Conservation (phyloP, 2,888 invertebrate genomes). For the Muschampia plurimacula region DNA sequence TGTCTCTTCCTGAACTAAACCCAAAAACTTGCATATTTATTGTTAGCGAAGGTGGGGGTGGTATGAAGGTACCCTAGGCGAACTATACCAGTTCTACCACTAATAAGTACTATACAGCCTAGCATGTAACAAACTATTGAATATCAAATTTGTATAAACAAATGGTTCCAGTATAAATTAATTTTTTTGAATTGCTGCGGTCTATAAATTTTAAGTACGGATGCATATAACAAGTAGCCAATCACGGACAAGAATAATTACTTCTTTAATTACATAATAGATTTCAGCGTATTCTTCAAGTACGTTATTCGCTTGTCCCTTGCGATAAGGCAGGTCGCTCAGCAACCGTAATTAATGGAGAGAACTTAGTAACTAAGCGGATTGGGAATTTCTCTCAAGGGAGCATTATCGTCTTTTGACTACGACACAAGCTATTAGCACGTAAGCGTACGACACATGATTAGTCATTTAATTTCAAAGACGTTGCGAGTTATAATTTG, state of each 20-base stretch:
- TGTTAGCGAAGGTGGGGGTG: too few relatives aligned
- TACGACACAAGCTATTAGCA: neutral
- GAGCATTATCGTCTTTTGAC: neutral
- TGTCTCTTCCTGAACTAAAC: too few relatives aligned
- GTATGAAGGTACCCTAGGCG: too few relatives aligned
- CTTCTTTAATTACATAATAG: neutral
- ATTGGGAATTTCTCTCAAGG: neutral
- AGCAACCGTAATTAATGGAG: slow-evolving; percentile 1
- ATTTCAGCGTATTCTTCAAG: neutral
- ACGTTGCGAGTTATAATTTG: slow-evolving; percentile 1
- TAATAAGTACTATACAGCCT: too few relatives aligned
- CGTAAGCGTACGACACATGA: neutral
- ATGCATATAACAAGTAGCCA: neutral
- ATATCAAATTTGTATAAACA: too few relatives aligned
- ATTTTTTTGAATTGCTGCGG: too few relatives aligned
- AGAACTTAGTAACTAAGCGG: neutral
- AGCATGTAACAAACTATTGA: too few relatives aligned
- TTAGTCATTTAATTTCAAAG: slow-evolving; percentile 2
- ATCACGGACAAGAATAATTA: neutral
- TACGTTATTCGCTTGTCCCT: neutral
- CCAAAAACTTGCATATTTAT: too few relatives aligned
- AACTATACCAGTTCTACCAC: too few relatives aligned
- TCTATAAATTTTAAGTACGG: too few relatives aligned
- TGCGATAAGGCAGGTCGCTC: neutral
- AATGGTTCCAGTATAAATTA: too few relatives aligned